Evolutionary conservation across 92 coral and sea anemone genomes (phyloP), one percentile per base, ranked within the genome.

Genomic region (Palythoa grandis): DNA sequence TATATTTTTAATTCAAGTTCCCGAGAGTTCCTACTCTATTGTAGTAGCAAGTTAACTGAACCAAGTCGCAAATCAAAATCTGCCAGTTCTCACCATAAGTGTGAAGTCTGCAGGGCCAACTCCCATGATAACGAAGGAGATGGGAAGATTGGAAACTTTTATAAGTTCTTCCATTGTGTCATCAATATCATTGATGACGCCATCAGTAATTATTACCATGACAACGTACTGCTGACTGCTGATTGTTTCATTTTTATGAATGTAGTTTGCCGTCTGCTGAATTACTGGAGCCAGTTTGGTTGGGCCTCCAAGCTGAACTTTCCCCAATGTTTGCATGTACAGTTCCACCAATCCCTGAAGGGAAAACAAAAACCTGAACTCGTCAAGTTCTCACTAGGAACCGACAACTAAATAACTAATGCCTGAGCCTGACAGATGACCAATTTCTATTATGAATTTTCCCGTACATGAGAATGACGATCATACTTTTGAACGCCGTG

Each of bases 231-330:
- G 91, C 83, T 94, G 98, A 67, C 91, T 88, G 78, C 87, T 79
- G 68, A 88, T 95, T 86, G 92, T 86, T 70, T 92, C 86, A 70
- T 88, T 84, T 47, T 78, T 90, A 82, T 88, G 90, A 86, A 93
- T 93, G 82, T 94, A 92, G n/a, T 94, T 93, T 83, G 95, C 93
- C 78, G 91, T 88, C 75, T 88, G 89, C 86, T 92, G 88, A 53
- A 96, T 86, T 50, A 96, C 95, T 79, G 98, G 98, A 86, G 98
- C 96, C 11, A 96, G 94, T 88, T 87, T 90, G 50, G 98, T 96
- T 11, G 98, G 98, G 25, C 98, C 98, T 11, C 98, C 95, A 29
- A 96, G 89, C 70, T 88, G 79, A 48, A 96, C 84, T 35, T 89
- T 89, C 11, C 88, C 87, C 37, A 96, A 87, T 37, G 92, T 73